Base-by-base conservation (phyloP, 2,113 vertebrate species). In the Salvelinus alpinus region DNA sequence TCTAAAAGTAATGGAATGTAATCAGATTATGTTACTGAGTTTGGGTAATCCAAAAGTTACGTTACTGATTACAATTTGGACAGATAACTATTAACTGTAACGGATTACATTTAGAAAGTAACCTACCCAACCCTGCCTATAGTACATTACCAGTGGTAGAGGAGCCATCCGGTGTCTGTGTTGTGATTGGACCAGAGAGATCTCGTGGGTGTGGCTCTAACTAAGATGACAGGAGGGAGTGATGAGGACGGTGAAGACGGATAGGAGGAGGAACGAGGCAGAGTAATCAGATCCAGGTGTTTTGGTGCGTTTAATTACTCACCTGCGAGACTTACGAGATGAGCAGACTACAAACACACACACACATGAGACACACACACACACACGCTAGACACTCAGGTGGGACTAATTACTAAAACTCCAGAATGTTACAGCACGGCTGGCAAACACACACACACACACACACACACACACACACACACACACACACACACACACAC, bases 391-490 rank as follows among this genome's bases (percentile, higher is more conserved):
- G 67, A 70, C 66, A 70, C 54, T 79, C 83, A 78, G 78, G 69
- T 82, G 90, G 86, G 89, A 90, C 84, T 88, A 91, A 92, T 89
- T 90, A 91, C 74, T 80, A 38, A 83, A 86, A 85, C 75, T 77
- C 84, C 54, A 20, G 80, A 84, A 78, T 65, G 64, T n/a, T 38
- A 16, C 59, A 68, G 54, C 78, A 47, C 70, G 71, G 60, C 84
- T 82, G 69, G 59, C 76, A 60, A 79, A 86, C 72, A 60, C 78
- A 64, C 62, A 77, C 74, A 72, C 5, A 34, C 5, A 34, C 5
- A 34, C 31, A 57, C 34, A 24, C 18, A 34, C 34, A 34, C 34
- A 14, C 24, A 70, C 72, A 60, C 51, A 62, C 71, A 62, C 71
- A 44, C 71, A 73, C 27, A 44, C 31, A 74, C 67, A 38, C 69